phyloP scores from a whole-genome alignment of 2,888 invertebrate genomes.

The Epirrita christyi region DNA sequence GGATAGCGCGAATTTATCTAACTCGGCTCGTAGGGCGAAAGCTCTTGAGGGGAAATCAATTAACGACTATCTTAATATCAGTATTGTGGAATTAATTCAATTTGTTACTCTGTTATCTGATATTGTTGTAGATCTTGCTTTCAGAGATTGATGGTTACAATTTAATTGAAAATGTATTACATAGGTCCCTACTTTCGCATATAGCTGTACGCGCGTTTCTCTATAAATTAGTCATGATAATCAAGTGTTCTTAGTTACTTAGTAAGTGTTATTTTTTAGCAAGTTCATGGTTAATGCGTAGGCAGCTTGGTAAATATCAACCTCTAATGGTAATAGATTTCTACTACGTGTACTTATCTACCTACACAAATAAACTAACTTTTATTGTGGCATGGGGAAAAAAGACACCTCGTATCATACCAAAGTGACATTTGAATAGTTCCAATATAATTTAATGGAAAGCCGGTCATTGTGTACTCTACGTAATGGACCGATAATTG shows the following conservation, averaged over 20 bases:
- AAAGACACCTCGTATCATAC: constrained; percentile 49
- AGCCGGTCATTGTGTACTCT: constrained; percentile 69
- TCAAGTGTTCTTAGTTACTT: too few relatives aligned
- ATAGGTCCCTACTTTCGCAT: neutral
- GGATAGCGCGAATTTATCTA: constrained; percentile 82
- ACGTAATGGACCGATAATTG: constrained; percentile 82
- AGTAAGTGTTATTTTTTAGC: too few relatives aligned
- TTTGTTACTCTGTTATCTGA: constrained; percentile 55
- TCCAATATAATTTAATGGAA: constrained; percentile 71
- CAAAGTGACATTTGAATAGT: constrained; percentile 62
- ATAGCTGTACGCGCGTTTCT: too few relatives aligned
- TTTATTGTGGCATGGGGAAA: constrained; percentile 27
- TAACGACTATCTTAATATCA: constrained; percentile 71
- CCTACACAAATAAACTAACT: neutral
- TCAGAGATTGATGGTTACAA: constrained; percentile 34
- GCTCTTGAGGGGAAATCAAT: constrained; percentile 76
- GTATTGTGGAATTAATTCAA: constrained; percentile 63
- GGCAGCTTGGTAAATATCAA: neutral
- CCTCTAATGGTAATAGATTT: neutral
- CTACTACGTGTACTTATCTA: neutral
- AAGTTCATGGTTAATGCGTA: neutral
- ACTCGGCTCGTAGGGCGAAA: constrained; percentile 60
- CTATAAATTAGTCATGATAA: too few relatives aligned
- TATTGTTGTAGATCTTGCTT: constrained; percentile 57
- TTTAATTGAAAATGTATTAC: constrained; percentile 15